Evolutionary conservation across 2,113 vertebrate genomes (phyloP).

Genomic region (Eupsittula cactorum): DNA sequence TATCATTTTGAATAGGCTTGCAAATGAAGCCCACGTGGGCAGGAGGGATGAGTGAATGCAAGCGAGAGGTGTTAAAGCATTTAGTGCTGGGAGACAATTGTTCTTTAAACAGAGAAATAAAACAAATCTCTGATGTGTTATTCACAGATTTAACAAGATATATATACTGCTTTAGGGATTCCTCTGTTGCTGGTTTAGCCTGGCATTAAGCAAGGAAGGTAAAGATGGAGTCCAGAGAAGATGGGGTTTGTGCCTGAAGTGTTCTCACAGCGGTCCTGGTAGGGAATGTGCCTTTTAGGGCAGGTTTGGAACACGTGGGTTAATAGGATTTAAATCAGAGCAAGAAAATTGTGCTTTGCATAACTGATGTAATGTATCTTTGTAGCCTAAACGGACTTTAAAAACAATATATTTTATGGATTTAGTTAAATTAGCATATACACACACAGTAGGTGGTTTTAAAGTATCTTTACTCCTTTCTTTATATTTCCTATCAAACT

Average conservation of each 20-base stretch:
- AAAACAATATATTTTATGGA: background rate
- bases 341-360: background rate
- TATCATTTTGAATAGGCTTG: constrained; percentile 67
- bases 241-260: background rate
- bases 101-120: background rate
- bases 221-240: background rate
- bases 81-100: background rate
- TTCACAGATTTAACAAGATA: background rate
- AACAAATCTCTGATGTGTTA: background rate
- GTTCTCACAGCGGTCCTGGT: background rate
- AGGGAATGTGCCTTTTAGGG: background rate
- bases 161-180: background rate
- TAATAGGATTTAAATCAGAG: background rate
- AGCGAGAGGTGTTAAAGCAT: background rate
- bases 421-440: background rate
- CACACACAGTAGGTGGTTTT: background rate
- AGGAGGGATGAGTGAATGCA: constrained; percentile 28
- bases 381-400: background rate
- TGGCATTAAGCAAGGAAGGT: background rate
- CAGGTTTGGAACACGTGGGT: background rate
- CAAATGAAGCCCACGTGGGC: constrained; percentile 69
- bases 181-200: background rate
- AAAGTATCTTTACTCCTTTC: background rate
- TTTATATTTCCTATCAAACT: background rate
- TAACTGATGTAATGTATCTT: rapidly evolving